These are phyloP conservation scores for Rostratula benghalensis DNA, from an alignment of 2,113 vertebrate genomes.

Conservation along the genomic window DNA sequence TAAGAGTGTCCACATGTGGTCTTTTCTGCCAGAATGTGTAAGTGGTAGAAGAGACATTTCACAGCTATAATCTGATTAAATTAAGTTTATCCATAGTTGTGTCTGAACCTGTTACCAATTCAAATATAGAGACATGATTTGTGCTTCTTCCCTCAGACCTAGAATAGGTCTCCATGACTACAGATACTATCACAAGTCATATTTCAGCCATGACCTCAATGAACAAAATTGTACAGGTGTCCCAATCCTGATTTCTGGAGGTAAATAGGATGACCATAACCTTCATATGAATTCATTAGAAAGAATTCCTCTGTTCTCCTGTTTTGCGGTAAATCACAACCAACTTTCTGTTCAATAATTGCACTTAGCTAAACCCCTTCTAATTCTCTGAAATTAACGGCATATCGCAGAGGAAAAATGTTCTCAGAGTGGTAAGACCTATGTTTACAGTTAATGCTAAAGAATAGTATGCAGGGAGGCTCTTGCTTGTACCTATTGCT, in stretches of 20 bases:
- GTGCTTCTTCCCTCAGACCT: background rate
- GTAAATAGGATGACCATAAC: background rate
- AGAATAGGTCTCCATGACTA: background rate
- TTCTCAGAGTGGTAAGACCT: too few relatives aligned
- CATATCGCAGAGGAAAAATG: too few relatives aligned
- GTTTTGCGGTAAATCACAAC: too few relatives aligned
- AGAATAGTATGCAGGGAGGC: too few relatives aligned
- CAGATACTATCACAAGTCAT: background rate
- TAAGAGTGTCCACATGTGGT: background rate
- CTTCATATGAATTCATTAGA: background rate
- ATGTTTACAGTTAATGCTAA: too few relatives aligned
- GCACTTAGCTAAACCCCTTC: too few relatives aligned
- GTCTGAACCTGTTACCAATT: background rate
- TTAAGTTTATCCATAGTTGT: background rate
- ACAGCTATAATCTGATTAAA: slow-evolving; percentile 27
- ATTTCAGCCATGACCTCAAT: background rate
- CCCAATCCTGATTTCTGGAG: background rate
- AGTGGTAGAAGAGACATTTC: slow-evolving; percentile 13
- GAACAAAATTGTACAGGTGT: background rate
- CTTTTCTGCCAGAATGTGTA: background rate
- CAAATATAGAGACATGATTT: background rate
- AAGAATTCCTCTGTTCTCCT: background rate
- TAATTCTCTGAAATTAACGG: too few relatives aligned
- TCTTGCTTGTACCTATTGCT: too few relatives aligned
- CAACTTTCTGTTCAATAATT: too few relatives aligned